These are phyloP conservation scores for Lamellibrachia columna DNA, from an alignment of 2,888 invertebrate species.

Conservation along the genomic window DNA sequence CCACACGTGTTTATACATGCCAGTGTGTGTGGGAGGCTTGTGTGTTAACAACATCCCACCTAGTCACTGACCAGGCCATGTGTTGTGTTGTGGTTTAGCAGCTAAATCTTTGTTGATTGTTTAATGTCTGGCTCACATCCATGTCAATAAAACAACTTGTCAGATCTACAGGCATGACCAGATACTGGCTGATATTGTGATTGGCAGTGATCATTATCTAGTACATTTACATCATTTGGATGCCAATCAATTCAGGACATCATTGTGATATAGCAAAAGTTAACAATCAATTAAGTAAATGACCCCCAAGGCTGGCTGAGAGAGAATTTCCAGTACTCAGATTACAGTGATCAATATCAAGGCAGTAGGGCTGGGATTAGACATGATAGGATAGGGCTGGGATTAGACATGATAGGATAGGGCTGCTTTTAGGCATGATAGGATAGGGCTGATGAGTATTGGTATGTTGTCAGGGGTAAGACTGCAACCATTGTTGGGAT, in stretches of 20 bases:
- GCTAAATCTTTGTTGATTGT: conserved; percentile 1
- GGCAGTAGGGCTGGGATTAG: background rate
- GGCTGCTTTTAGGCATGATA: background rate
- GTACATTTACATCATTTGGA: background rate
- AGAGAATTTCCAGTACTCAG: background rate
- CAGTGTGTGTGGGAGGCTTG: background rate
- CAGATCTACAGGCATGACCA: background rate
- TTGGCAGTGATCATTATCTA: background rate
- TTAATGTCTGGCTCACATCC: background rate
- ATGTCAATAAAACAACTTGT: conserved; percentile 16
- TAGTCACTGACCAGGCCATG: background rate
- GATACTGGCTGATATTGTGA: background rate
- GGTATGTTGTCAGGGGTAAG: background rate
- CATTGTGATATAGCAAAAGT: background rate
- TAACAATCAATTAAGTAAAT: conserved; percentile 6
- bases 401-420: background rate
- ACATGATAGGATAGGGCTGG: background rate
- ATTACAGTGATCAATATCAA: background rate
- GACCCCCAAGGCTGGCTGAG: background rate
- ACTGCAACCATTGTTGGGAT: background rate
- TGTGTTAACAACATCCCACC: background rate
- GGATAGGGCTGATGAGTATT: background rate
- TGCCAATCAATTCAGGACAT: background rate
- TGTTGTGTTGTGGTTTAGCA: background rate
- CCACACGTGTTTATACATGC: no score